Evolutionary conservation across 2,888 invertebrate genomes (phyloP).

Genomic region (Lamproptera curius): DNA sequence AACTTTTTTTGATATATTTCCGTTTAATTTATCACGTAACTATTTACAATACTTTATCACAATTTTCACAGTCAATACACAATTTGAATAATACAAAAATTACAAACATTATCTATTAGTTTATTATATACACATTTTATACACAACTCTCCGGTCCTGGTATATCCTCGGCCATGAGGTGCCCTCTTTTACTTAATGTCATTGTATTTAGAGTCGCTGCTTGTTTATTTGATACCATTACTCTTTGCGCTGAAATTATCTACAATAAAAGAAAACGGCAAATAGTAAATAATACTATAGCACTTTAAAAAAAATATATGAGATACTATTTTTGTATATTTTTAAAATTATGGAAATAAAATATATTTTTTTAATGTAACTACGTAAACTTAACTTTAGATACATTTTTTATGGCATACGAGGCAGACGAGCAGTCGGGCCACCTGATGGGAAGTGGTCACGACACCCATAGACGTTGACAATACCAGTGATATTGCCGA

Average conservation of each 20-base stretch:
- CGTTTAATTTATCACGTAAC: conserved; percentile 28
- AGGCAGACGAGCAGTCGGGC: no score
- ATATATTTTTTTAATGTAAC: neutral
- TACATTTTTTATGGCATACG: no score
- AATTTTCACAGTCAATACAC: conserved; percentile 50
- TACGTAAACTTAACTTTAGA: neutral
- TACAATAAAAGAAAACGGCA: conserved; percentile 26
- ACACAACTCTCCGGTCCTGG: conserved; percentile 75
- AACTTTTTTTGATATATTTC: conserved; percentile 28
- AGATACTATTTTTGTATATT: neutral
- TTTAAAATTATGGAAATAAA: neutral
- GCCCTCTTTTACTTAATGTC: conserved; percentile 65
- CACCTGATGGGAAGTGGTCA: no score
- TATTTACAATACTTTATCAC: conserved; percentile 50
- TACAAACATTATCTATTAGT: conserved; percentile 28
- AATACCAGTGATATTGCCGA: no score
- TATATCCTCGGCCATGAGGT: conserved; percentile 71
- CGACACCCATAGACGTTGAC: no score
- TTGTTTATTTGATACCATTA: conserved; percentile 45
- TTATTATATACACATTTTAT: conserved; percentile 41
- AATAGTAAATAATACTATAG: neutral
- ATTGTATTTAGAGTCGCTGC: conserved; percentile 43
- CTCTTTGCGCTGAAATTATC: conserved; percentile 50
- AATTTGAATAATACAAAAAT: conserved; percentile 35
- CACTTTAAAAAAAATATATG: conserved; percentile 3